Evolutionary conservation across 2,113 vertebrate species (phyloP), one percentile per base, ranked within the genome.

Genomic region (Catharus bicknelli): DNA sequence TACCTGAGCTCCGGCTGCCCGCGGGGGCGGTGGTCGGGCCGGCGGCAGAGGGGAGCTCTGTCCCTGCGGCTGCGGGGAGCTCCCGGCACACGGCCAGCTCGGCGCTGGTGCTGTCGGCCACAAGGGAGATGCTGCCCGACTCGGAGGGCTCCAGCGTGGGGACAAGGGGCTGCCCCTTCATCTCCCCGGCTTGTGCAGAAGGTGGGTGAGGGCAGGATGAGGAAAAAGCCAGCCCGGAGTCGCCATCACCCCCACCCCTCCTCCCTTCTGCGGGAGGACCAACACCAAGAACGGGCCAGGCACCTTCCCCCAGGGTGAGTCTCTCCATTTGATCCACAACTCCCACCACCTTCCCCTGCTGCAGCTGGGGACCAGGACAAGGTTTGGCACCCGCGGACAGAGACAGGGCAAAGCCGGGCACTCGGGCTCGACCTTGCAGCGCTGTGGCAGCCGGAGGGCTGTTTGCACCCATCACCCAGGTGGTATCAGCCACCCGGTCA

Each of bases 331-430:
- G n/a, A 58, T 32, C 12, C 50, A 19, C 17, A 54, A 4, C 10
- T 23, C 7, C 10, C 4, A 2, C 29, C 42, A 13, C 18, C 23
- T 63, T 76, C 29, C 55, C n/a, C 26, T 14, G 47, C 34, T 5
- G 1, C 1, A 1, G 1, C 0, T 1, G n/a, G 66, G 38, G 21
- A 54, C 42, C 20, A 2, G 1, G 4, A 14, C 1, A 2, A 53
- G 47, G 21, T 54, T 34, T 51, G 45, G 43, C 38, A 84, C 29
- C 69, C 40, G 13, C 0, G 0, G 21, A 27, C 19, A 64, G 30
- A 42, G 55, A 42, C 0, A 0, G 34, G 13, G 8, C 22, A 57
- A 83, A 38, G 32, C 53, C 0, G 1, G 36, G 40, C 54, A 20
- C 64, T 36, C 1, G 4, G 63, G 18, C 77, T 86, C 16, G 1